A percentile compares a stretch with the other conserved stretches of the same genome.
Evolutionary conservation across 2,888 invertebrate genomes (phyloP).

Genomic region (Tipula confusa): DNA sequence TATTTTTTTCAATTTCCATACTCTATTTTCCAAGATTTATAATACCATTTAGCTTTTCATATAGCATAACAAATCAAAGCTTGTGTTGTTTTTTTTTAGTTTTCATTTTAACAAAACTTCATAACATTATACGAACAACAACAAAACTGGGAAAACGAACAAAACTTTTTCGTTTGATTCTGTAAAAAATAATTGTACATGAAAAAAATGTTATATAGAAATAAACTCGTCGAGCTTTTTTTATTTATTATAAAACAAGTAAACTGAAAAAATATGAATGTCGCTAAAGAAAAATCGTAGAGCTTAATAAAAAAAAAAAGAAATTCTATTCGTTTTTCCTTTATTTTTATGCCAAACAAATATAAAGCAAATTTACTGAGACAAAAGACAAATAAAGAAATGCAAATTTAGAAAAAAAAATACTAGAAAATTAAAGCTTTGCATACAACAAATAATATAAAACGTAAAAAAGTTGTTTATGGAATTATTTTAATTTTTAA

Average conservation of each 20-base stretch:
- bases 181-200: not conserved
- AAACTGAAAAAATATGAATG: not conserved
- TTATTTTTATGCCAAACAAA: no score
- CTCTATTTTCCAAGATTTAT: not conserved
- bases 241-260: not conserved
- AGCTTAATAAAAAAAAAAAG: not conserved
- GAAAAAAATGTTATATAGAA: no score
- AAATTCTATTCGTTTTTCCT: not conserved
- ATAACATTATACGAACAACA: no score
- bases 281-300: not conserved
- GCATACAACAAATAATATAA: no score
- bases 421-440: no score
- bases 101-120: not conserved
- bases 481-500: no score
- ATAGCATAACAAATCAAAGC: not conserved
- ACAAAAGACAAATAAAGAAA: not conserved
- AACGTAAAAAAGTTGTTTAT: no score
- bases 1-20: not conserved
- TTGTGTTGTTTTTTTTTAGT: no score
- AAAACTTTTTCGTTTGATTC: not conserved
- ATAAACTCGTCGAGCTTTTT: not conserved
- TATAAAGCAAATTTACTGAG: not conserved
- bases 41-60: not conserved
- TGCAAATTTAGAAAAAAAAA: not conserved
- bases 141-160: no score